Evolutionary conservation across 2,113 vertebrate genomes (phyloP).

Genomic region (Notothenia coriiceps): DNA sequence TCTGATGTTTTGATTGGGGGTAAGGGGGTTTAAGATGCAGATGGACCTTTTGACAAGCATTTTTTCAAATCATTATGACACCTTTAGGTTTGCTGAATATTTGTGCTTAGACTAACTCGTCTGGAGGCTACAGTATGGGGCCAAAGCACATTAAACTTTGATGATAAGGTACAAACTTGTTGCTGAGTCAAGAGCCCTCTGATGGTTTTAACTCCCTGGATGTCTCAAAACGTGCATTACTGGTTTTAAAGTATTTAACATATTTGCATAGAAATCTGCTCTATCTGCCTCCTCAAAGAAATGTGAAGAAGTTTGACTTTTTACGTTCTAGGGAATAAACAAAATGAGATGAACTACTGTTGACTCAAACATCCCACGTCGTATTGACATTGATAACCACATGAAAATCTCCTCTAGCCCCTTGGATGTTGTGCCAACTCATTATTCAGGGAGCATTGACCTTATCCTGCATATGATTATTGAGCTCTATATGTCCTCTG

Average conservation of each 20-base stretch:
- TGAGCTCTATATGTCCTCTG: conserved; percentile 4
- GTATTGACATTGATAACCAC: not conserved
- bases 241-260: conserved; percentile 4
- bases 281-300: not conserved
- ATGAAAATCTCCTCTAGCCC: conserved; percentile 11
- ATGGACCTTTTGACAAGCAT: not conserved
- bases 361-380: conserved; percentile 5
- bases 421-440: conserved; percentile 29
- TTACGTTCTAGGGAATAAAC: not conserved
- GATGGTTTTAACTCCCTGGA: not conserved
- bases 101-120: not conserved
- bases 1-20: too few species aligned
- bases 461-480: conserved; percentile 27
- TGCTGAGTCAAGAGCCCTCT: not conserved
- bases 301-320: not conserved
- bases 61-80: too few species aligned
- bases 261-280: conserved; percentile 3
- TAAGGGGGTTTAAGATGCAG: not conserved
- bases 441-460: conserved; percentile 23
- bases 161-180: not conserved
- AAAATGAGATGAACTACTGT: not conserved
- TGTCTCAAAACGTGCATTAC: not conserved
- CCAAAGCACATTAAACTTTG: too few species aligned
- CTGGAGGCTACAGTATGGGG: not conserved
- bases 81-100: not conserved